Evolutionary conservation across 1,140 invertebrate genomes (phyloP), one percentile per base, ranked within the genome.

Genomic region (Apis laboriosa): DNA sequence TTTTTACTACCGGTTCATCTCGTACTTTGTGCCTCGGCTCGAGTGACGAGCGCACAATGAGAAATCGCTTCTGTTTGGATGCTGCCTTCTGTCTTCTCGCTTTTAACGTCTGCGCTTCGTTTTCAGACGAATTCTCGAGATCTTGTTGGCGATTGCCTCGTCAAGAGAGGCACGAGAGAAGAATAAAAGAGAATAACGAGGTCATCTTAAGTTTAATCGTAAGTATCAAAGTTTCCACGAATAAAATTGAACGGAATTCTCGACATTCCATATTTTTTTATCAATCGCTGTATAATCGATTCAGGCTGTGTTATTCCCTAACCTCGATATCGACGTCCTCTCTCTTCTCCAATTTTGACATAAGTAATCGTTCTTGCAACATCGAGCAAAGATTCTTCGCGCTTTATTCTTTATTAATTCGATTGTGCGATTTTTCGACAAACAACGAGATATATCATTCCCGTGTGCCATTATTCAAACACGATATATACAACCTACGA

Each of bases 1-100:
- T 79, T 80, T 68, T 80, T 60, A 56, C 17, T 72, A 66, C 55
- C 49, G 53, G 72, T 74, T 80, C 64, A 75, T 67, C 49, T 77
- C 72, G 58, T 56, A 66, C 60, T 77, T 76, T 76, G 75, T 72
- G 56, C 12, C 34, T 51, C 43, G 28, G 11, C 51, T 64, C 56
- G 17, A 55, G 12, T 21, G 71, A 73, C 28, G 58, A 77, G n/a
- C 74, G 66, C 53, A 67, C 53, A 67, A 84, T 67, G 77, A 24
- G 74, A 84, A 72, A 73, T 60, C 58, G 55, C 66, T 76, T 77
- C 51, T 73, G 68, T 79, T 67, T 19, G 56, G 13, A 77, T 12
- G 51, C 34, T 68, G 24, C 49, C 34, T 43, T 43, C 34, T 43
- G 34, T 43, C 34, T 77, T 55, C 83, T 66, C 17, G 34, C 17